Evolutionary conservation across 1,140 invertebrate species (phyloP), one percentile per base, ranked within the genome.

Genomic region (Drosophila nigromelanica): DNA sequence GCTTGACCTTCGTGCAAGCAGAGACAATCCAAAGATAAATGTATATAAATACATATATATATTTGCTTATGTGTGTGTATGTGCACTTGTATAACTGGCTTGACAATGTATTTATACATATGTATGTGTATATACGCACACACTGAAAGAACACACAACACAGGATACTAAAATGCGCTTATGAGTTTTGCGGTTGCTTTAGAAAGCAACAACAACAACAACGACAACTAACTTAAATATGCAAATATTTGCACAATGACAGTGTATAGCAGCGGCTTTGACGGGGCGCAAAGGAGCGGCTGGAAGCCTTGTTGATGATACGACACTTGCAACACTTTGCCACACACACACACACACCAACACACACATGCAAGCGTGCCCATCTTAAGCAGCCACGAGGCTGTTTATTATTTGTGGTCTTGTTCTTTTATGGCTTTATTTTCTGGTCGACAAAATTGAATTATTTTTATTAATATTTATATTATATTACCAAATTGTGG

Each of bases 231-330:
- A 82, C 75, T 87, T 89, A 87, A 87, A 89, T 89, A 89, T 89
- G 83, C 83, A 89, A 89, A 89, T 89, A 89, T 89, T 89, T 89
- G 79, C 83, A 89, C 83, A 89, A 83, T 87, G 76, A 58, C 72
- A 79, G 67, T 76, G 61, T 42, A 42, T 58, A 55, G 64, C 67
- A 64, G 60, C 70, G 67, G 54, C 61, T 2, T 30, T 21, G 55
- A 43, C 33, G 43, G 54, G 56, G 37, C 18, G 24, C 33, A 14
- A 21, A 18, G 21, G 40, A 35, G 51, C 59, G 27, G 30, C 42
- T 45, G 50, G 64, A 64, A 55, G 51, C 74, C 77, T 80, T 80
- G 82, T 77, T 86, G 80, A 86, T 77, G 80, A 70, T 35, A 60
- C 63, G 64, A 68, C 55, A 68, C 63, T 67, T 61, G 64, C 71